Base-by-base conservation (phyloP, 2,113 vertebrate species). In the Piaya cayana region DNA sequence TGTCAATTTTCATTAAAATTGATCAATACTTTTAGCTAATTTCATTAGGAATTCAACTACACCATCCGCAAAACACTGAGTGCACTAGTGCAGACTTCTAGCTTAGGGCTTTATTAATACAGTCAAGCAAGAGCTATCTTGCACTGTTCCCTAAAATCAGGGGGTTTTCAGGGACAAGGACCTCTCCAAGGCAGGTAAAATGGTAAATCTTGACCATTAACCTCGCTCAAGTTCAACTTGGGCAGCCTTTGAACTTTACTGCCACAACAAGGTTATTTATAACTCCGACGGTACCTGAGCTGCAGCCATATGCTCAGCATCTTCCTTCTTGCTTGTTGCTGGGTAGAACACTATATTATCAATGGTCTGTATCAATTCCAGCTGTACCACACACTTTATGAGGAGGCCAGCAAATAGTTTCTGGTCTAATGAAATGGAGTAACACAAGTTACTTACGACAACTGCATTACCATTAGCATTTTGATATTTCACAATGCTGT, bases 331-430 rank as follows among this genome's bases (percentile, higher is more conserved):
- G 97, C 99, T 99, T 7, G 99, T 99, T 20, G 99, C 98, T 16
- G 99, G 99, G 92, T 98, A 99, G 97, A 99, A 99, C 62, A 99
- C 99, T 14, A 99, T 99, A 93, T 99, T 99, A 97, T 99, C 99
- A 27, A 99, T 98, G 86, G 99, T 99, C 97, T 99, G 99, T 93
- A 99, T 99, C 70, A 99, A 93, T 77, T 99, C 99, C 84, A 99
- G 97, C 97, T 99, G 99, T 5, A 99, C 99, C 70, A 99, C 99
- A 76, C 99, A 99, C 94, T 99, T 99, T 92, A 99, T 99, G 70
- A 99, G 98, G 76, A 99, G 99, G 47, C 98, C 98, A 72, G 99
- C 99, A 97, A 99, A 99, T 37, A 99, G 98, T 92, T 98, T 99
- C 98, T 99, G 99, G 97, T 99, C 99, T 81, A 98, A 96, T 42